Evolutionary conservation across 2,113 vertebrate genomes (phyloP).

Genomic region (Okapia johnstoni): DNA sequence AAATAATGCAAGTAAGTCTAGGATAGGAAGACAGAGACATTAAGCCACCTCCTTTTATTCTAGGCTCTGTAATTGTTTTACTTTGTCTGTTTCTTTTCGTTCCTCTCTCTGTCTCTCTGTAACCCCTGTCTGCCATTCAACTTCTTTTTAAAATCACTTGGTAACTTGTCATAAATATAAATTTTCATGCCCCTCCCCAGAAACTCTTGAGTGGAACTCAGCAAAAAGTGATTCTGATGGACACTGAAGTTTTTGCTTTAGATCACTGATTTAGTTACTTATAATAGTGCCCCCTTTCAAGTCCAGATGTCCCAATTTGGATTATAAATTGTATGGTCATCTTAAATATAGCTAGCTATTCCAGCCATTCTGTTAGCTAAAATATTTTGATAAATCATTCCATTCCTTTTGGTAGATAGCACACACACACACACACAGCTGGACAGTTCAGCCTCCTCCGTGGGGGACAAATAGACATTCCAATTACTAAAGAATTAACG

Average conservation of each 20-base stretch:
- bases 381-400: neutral
- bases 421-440: rapidly evolving
- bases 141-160: neutral
- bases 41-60: neutral
- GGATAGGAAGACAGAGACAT: neutral
- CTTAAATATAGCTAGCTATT: neutral
- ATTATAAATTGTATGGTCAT: neutral
- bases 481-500: neutral
- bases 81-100: neutral
- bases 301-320: neutral
- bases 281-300: neutral
- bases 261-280: neutral
- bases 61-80: neutral
- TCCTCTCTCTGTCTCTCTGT: neutral
- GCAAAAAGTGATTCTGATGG: neutral
- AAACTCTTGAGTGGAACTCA: neutral
- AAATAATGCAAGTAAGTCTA: neutral
- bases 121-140: neutral
- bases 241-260: neutral
- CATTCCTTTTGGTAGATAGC: neutral
- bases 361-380: neutral
- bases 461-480: neutral
- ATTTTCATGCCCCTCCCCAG: neutral
- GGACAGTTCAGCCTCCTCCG: neutral
- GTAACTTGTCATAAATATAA: neutral